Evolutionary conservation across 2,797 vertebrate species (phyloP).

Genomic region (Halcyon leucocephala): DNA sequence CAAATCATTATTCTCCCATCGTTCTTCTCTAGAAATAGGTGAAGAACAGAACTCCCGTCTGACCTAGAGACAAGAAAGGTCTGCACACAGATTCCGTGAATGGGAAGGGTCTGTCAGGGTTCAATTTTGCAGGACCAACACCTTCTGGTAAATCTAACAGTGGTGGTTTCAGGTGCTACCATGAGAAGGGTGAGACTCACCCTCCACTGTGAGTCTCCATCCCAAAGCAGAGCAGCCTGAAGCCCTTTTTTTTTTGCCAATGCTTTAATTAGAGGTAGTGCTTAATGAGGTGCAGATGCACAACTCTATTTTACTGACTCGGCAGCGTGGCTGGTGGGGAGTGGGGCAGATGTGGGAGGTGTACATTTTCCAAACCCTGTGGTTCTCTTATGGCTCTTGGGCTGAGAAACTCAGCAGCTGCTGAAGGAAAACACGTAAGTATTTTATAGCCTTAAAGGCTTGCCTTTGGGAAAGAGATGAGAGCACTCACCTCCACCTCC

Average conservation of each 20-base stretch:
- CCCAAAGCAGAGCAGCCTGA: background rate
- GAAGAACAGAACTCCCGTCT: background rate
- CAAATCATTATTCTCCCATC: background rate
- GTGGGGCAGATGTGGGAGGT: background rate
- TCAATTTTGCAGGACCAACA: background rate
- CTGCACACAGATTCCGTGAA: background rate
- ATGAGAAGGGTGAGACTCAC: background rate
- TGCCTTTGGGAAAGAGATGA: background rate
- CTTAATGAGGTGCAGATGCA: background rate
- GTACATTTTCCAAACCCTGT: background rate
- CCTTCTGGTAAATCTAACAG: background rate
- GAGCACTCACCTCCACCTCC: background rate
- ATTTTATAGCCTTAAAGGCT: background rate
- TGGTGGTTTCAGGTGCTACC: background rate
- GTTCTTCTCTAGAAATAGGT: background rate
- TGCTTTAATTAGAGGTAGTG: background rate
- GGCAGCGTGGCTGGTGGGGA: background rate
- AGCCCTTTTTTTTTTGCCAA: background rate
- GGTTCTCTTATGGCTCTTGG: background rate
- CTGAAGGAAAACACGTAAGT: background rate
- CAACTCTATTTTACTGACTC: background rate
- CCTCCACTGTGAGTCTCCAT: background rate
- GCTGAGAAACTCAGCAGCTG: conserved; percentile 39
- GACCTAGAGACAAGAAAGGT: background rate
- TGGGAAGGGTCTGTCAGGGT: background rate